Evolutionary conservation across 2,797 vertebrate genomes (phyloP).

Genomic region (Coilia nasus): DNA sequence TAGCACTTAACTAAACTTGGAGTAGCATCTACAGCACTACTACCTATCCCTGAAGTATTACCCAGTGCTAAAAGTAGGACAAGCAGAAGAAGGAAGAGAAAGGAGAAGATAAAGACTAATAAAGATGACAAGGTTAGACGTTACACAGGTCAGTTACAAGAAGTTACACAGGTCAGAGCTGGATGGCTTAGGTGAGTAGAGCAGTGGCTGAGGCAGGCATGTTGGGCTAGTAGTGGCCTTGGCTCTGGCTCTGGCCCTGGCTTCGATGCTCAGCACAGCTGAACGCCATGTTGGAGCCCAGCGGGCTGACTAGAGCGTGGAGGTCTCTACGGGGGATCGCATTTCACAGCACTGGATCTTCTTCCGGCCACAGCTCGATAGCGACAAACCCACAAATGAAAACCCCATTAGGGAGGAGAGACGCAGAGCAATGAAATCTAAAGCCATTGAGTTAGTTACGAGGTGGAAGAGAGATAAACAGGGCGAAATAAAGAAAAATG

Average conservation of each 20-base stretch:
- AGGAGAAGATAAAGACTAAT: not conserved
- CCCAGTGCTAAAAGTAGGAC: not conserved
- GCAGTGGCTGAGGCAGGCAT: not conserved
- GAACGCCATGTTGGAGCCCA: constrained; percentile 4
- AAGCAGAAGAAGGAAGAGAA: too few relatives aligned
- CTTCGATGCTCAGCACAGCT: not conserved
- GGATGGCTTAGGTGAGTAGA: not conserved
- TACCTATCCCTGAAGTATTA: too few relatives aligned
- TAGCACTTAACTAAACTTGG: too few relatives aligned
- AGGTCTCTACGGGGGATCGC: not conserved
- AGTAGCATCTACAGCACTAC: too few relatives aligned
- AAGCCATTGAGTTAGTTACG: not conserved
- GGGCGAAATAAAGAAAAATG: not conserved
- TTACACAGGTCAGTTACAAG: too few relatives aligned
- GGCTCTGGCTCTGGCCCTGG: not conserved
- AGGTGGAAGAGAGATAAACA: not conserved
- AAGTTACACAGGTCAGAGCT: too few relatives aligned
- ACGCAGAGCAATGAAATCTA: not conserved
- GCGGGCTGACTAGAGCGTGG: not conserved
- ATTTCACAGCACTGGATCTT: not conserved
- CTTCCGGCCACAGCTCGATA: not conserved
- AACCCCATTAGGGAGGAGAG: not conserved
- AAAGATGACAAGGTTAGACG: not conserved
- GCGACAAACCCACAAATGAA: not conserved
- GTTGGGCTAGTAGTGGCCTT: not conserved